Evolutionary conservation across 2,888 invertebrate species (phyloP).

Genomic region (Cephus pulcher): DNA sequence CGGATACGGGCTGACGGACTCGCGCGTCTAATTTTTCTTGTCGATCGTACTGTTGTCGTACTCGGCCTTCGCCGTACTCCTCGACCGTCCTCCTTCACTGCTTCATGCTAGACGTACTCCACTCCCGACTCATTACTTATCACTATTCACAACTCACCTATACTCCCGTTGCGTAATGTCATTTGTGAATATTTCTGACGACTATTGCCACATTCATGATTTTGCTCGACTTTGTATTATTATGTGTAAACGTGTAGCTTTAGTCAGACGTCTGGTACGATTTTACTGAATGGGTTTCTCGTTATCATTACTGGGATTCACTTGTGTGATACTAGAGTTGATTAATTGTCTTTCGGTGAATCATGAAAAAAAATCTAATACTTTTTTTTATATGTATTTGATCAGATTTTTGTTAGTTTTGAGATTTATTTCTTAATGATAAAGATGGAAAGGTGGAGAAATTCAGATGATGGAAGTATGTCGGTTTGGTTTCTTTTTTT

Average conservation of each 20-base stretch:
- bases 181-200: not conserved
- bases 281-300: not conserved
- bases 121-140: not conserved
- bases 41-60: not conserved
- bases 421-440: not conserved
- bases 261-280: not conserved
- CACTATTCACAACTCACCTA: not conserved
- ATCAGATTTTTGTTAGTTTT: not conserved
- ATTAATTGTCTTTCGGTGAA: not conserved
- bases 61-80: not conserved
- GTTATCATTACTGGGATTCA: not conserved
- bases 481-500: too few species aligned
- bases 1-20: constrained; percentile 15
- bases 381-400: not conserved
- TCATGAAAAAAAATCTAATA: not conserved
- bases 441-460: too few species aligned
- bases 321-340: not conserved
- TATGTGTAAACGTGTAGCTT: not conserved
- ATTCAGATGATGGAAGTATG: too few species aligned
- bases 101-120: not conserved
- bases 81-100: not conserved
- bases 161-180: not conserved
- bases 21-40: not conserved
- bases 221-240: not conserved
- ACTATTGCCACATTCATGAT: not conserved